These are phyloP conservation scores for Clusia tigrina DNA, from an alignment of 2,888 invertebrate genomes.

Conservation along the genomic window DNA sequence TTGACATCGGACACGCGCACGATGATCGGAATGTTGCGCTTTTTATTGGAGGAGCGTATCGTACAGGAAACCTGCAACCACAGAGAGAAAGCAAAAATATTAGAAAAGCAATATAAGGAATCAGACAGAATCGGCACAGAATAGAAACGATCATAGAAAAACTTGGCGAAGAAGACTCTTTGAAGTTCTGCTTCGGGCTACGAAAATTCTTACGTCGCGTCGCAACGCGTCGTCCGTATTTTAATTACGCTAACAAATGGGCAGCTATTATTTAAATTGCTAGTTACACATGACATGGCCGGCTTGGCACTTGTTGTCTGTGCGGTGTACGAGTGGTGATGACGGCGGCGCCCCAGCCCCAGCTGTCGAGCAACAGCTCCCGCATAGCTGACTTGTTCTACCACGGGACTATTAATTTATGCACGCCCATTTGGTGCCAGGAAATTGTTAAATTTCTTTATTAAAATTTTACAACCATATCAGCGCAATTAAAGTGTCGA, in stretches of 20 bases:
- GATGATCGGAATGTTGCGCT: constrained; percentile 86
- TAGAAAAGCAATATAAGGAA: not conserved
- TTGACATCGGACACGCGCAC: constrained; percentile 90
- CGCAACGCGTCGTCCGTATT: not conserved
- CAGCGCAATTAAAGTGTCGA: not conserved
- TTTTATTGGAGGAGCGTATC: constrained; percentile 79
- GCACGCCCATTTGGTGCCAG: constrained; percentile 30
- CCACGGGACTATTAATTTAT: no score
- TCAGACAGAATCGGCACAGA: not conserved
- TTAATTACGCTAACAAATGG: not conserved
- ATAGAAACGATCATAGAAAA: not conserved
- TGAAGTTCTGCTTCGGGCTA: no score
- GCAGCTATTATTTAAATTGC: constrained; percentile 15
- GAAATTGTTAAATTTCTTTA: constrained; percentile 34
- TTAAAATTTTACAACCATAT: constrained; percentile 20
- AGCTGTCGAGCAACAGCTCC: not conserved
- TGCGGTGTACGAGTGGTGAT: no score
- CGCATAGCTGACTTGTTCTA: not conserved
- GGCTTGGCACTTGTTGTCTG: no score
- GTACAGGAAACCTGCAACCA: constrained; percentile 80
- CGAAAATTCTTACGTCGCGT: not conserved
- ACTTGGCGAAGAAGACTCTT: not conserved
- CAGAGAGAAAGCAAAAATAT: constrained; percentile 10
- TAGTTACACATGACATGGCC: no score
- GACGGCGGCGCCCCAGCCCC: no score